Percentiles rank a stretch among this genome's conserved stretches.
phyloP scores from a whole-genome alignment of 2,888 invertebrate species.

The Eilema griseolum region DNA sequence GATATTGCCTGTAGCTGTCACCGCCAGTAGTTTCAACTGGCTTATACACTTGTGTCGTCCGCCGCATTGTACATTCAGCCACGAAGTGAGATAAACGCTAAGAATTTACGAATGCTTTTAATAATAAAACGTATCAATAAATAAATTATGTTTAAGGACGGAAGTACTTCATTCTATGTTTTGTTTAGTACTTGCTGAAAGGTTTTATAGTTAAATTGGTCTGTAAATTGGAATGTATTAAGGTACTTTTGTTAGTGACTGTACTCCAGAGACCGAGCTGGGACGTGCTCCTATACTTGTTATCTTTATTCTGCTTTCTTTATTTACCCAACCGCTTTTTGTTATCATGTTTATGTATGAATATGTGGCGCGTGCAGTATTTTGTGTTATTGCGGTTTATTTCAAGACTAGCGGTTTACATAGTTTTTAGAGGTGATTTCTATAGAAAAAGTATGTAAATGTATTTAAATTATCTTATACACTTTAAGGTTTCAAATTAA shows the following conservation, averaged over 20 bases:
- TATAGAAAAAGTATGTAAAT: background rate
- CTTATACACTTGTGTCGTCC: constrained; percentile 73
- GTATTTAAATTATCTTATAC: background rate
- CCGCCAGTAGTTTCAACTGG: constrained; percentile 72
- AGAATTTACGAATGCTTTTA: background rate
- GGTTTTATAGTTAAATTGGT: background rate
- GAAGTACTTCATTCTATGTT: background rate
- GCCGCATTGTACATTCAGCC: constrained; percentile 48
- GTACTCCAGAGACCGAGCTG: constrained; percentile 55
- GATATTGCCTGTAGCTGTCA: constrained; percentile 84
- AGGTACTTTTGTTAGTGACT: constrained; percentile 3
- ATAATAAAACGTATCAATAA: background rate
- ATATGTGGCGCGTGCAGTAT: constrained; percentile 4
- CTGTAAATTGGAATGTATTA: background rate
- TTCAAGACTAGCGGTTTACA: background rate
- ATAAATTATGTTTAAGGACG: background rate
- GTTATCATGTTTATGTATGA: constrained; percentile 34
- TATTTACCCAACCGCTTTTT: constrained; percentile 43
- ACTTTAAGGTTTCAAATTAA: too few species aligned
- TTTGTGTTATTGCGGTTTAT: constrained; percentile 1
- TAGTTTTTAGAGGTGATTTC: background rate
- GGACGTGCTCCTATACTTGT: constrained; percentile 44
- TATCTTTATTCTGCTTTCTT: constrained; percentile 51
- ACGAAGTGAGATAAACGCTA: background rate
- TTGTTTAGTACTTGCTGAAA: background rate